A percentile compares a stretch with the other conserved stretches of the same genome.
These are phyloP conservation scores for Chiloscyllium punctatum DNA, from an alignment of 2,797 vertebrate species.

Conservation along the genomic window DNA sequence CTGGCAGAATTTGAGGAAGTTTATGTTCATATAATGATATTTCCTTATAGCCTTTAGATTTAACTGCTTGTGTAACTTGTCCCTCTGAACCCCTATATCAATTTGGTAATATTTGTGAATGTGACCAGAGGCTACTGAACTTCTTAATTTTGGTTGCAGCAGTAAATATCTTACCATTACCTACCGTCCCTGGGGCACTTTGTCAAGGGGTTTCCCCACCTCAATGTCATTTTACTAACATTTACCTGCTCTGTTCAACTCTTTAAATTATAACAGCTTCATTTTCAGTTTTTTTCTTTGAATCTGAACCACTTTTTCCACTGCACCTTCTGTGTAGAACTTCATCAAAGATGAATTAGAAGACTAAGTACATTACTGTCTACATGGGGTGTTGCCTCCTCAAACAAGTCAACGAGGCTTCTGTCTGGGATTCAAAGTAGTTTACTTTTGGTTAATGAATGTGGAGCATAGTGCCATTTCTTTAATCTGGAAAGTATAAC, in stretches of 20 bases:
- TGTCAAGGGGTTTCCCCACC: background rate
- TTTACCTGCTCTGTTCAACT: background rate
- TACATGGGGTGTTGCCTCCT: background rate
- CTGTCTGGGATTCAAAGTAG: background rate
- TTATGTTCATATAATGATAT: background rate
- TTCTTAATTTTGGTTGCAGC: background rate
- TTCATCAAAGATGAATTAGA: background rate
- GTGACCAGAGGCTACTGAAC: background rate
- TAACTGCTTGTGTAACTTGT: background rate
- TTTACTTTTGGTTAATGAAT: background rate
- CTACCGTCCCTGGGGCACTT: background rate
- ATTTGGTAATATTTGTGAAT: background rate
- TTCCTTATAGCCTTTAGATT: background rate
- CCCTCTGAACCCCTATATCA: background rate
- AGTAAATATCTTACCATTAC: background rate
- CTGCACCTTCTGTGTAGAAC: background rate
- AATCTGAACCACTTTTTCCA: background rate
- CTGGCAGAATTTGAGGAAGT: background rate
- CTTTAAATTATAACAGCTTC: background rate
- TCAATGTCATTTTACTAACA: background rate
- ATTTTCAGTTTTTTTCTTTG: background rate
- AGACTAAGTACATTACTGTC: background rate
- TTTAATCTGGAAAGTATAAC: background rate
- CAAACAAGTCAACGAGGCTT: background rate
- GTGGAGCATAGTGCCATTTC: background rate